These are phyloP conservation scores for Disparrhopalites patrizii DNA, from an alignment of 2,888 invertebrate species.

Conservation along the genomic window DNA sequence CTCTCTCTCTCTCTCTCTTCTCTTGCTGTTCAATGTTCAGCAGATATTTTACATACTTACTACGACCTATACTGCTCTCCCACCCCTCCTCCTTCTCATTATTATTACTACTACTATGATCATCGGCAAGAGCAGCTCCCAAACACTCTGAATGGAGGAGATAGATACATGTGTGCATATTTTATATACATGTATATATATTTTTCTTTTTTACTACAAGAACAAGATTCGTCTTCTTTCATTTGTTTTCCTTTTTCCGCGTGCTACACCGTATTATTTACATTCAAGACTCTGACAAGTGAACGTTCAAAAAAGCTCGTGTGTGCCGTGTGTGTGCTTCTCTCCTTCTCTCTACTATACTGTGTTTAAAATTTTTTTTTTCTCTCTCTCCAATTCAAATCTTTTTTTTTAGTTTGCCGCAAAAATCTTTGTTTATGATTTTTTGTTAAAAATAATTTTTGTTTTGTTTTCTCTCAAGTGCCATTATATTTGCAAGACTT, in stretches of 20 bases:
- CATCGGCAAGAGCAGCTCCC: no score
- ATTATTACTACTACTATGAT: no score
- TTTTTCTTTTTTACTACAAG: no score
- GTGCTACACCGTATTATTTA: slow-evolving; percentile 9
- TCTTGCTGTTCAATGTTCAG: no score
- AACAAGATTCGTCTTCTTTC: slow-evolving; percentile 8
- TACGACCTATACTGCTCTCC: background rate
- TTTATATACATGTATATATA: no score
- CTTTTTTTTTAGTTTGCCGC: background rate
- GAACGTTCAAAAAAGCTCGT: background rate
- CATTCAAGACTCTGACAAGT: slow-evolving; percentile 15
- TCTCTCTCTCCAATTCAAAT: background rate
- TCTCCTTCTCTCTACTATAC: background rate
- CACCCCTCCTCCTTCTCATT: slow-evolving; percentile 1
- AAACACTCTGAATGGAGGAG: no score
- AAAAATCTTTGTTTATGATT: no score
- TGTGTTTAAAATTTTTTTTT: no score
- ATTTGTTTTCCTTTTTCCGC: slow-evolving; percentile 20
- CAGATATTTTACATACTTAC: no score
- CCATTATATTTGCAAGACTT: slow-evolving; percentile 1
- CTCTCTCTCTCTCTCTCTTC: no score
- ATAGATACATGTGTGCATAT: no score
- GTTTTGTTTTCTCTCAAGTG: slow-evolving; percentile 1
- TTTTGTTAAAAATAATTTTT: no score
- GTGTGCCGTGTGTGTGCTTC: slow-evolving; percentile 9